Conservation (phyloP, 2,113 vertebrate species). For the Typhlomys cinereus region DNA sequence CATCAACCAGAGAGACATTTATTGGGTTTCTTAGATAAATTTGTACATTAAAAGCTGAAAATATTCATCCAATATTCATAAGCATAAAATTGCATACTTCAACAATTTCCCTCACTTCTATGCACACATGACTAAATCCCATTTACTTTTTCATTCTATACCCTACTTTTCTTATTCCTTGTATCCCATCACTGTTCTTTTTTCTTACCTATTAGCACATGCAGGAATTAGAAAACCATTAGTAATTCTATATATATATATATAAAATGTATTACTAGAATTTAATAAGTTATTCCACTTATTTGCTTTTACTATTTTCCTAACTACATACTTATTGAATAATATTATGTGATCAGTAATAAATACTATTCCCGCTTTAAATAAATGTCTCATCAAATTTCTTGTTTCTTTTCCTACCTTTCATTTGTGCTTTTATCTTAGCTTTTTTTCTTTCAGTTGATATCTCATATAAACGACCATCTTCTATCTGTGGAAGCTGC, state of each 20-base stretch:
- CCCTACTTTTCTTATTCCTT: not conserved
- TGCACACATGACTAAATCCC: not conserved
- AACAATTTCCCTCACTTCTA: not conserved
- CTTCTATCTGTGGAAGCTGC: not conserved
- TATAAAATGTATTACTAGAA: not conserved
- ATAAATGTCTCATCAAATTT: not conserved
- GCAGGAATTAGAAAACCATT: not conserved
- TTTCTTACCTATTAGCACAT: not conserved
- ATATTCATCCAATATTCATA: not conserved
- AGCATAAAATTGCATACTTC: not conserved
- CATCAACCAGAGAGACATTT: not conserved
- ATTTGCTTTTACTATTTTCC: not conserved
- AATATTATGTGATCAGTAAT: not conserved
- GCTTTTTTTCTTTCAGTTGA: not conserved
- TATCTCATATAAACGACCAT: not conserved
- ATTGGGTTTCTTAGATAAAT: not conserved
- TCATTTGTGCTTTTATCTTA: not conserved
- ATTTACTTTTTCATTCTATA: not conserved
- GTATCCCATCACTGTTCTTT: no score
- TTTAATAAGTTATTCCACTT: not conserved
- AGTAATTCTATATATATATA: not conserved
- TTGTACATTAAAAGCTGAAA: not conserved
- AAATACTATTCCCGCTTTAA: not conserved
- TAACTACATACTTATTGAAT: not conserved
- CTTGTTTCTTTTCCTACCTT: not conserved